Conservation (phyloP, 2,888 invertebrate genomes). For the Eurytoma californica region DNA sequence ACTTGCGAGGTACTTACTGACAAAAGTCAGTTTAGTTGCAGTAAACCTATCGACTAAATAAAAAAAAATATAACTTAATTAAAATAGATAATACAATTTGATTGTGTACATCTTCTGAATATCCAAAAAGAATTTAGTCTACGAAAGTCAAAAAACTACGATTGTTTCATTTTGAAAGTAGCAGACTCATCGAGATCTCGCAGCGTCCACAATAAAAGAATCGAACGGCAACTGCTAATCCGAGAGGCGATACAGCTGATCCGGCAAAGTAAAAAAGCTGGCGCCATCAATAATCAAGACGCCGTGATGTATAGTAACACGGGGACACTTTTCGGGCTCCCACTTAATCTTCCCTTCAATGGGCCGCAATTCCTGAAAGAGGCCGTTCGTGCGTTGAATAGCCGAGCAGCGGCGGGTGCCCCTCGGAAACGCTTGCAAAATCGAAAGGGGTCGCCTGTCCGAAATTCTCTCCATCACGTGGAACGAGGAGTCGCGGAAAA, state of each 20-base stretch:
- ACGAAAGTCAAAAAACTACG: too few relatives aligned
- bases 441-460: slow-evolving; percentile 29
- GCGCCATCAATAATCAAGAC: slow-evolving; percentile 49
- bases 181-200: too few relatives aligned
- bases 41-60: too few relatives aligned
- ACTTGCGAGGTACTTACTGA: too few relatives aligned
- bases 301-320: slow-evolving; percentile 31
- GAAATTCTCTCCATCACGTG: slow-evolving; percentile 4
- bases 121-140: too few relatives aligned
- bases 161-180: too few relatives aligned
- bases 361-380: slow-evolving; percentile 45
- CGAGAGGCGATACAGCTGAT: not conserved
- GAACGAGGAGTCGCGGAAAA: slow-evolving; percentile 15
- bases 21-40: too few relatives aligned
- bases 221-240: too few relatives aligned
- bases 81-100: too few relatives aligned
- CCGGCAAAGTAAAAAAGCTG: slow-evolving; percentile 11
- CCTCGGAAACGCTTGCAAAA: slow-evolving; percentile 30
- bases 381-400: slow-evolving; percentile 51
- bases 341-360: slow-evolving; percentile 41
- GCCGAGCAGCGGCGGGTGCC: slow-evolving; percentile 12
- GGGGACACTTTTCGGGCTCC: slow-evolving; percentile 12
- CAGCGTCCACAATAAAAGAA: too few relatives aligned
- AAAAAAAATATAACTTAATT: too few relatives aligned
- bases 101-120: too few relatives aligned